Conservation (phyloP, 2,797 vertebrate genomes). For the Lophotriccus pileatus region DNA sequence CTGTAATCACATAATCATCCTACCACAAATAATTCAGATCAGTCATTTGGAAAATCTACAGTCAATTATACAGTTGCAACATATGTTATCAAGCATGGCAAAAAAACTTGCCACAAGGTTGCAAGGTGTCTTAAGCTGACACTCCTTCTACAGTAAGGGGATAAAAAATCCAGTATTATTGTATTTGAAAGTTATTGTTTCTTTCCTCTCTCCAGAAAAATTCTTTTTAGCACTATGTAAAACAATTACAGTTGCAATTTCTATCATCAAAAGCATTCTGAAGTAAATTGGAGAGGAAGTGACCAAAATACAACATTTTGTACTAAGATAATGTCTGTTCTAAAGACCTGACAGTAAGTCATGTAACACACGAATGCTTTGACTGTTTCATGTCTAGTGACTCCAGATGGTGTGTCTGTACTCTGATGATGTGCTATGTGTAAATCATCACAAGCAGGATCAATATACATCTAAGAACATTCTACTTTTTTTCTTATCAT, state of each 20-base stretch:
- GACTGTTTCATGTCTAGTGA: constrained; percentile 49
- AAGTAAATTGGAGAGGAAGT: constrained; percentile 11
- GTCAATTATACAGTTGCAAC: constrained; percentile 35
- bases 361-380: constrained; percentile 48
- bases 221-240: constrained; percentile 3
- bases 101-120: constrained; percentile 31
- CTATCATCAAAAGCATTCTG: not conserved
- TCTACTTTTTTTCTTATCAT: not conserved
- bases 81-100: constrained; percentile 21
- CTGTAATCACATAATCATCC: constrained; percentile 34
- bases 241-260: not conserved
- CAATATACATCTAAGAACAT: constrained; percentile 10
- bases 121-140: constrained; percentile 35
- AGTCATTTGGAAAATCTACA: not conserved
- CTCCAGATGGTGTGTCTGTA: constrained; percentile 54
- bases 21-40: constrained; percentile 13
- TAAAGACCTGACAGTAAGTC: constrained; percentile 28
- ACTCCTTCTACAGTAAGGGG: not conserved
- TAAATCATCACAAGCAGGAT: constrained; percentile 55
- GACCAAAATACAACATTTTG: not conserved
- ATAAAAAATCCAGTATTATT: not conserved
- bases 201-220: constrained; percentile 20
- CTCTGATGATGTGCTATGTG: not conserved
- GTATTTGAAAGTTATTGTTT: constrained; percentile 10
- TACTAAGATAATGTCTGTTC: not conserved